Conservation (phyloP, 2,113 vertebrate species). For the Sapayoa aenigma region DNA sequence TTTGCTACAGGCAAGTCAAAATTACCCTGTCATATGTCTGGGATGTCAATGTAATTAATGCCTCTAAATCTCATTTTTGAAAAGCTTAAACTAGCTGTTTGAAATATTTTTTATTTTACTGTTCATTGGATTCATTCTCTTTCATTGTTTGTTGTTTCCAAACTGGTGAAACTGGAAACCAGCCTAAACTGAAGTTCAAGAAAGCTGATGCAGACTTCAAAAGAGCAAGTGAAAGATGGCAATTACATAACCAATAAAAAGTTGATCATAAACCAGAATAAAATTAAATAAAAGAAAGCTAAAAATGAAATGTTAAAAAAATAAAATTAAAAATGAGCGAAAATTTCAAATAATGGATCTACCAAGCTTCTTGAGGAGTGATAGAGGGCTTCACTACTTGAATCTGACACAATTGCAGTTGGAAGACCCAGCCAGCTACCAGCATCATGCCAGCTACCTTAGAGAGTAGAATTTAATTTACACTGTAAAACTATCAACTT, state of each 20-base stretch:
- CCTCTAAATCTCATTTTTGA: neutral
- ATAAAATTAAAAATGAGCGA: neutral
- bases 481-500: neutral
- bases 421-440: neutral
- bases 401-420: neutral
- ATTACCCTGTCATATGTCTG: neutral
- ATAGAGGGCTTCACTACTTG: neutral
- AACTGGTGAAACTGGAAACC: neutral
- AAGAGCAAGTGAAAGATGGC: neutral
- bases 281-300: neutral
- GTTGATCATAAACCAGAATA: neutral
- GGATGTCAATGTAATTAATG: neutral
- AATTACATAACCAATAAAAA: neutral
- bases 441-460: neutral
- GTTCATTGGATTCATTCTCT: neutral
- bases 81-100: neutral
- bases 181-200: neutral
- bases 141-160: neutral
- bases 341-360: neutral
- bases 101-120: neutral
- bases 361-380: neutral
- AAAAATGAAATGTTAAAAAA: neutral
- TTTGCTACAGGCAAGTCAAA: constrained; percentile 4
- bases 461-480: neutral
- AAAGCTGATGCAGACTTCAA: neutral